phyloP scores from a whole-genome alignment of 2,888 invertebrate genomes.

The Unio delphinus region DNA sequence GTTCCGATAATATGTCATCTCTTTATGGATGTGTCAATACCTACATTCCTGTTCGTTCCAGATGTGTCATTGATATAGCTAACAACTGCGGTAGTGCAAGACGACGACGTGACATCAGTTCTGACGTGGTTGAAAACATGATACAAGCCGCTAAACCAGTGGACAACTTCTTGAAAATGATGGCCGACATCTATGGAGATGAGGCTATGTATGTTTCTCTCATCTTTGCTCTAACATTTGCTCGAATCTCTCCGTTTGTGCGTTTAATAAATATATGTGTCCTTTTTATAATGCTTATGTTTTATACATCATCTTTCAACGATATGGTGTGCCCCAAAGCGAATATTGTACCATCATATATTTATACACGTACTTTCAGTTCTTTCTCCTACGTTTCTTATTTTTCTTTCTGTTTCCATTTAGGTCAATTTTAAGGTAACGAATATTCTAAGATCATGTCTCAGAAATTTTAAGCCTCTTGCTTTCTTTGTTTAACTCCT shows the following conservation, averaged over 20 bases:
- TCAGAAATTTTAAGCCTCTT: no score
- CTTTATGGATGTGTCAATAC: neutral
- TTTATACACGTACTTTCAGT: no score
- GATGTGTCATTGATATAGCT: slow-evolving; percentile 14
- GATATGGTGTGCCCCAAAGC: no score
- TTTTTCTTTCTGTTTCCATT: no score
- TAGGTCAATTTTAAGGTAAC: no score
- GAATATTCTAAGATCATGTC: no score
- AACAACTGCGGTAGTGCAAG: slow-evolving; percentile 15
- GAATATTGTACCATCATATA: no score
- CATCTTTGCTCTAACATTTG: neutral
- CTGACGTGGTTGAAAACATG: slow-evolving; percentile 24
- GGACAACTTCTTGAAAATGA: slow-evolving; percentile 25
- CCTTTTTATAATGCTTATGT: no score
- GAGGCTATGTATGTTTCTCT: slow-evolving; percentile 22
- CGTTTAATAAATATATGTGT: neutral
- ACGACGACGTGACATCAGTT: slow-evolving; percentile 17
- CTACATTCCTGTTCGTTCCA: slow-evolving; percentile 1
- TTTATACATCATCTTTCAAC: no score
- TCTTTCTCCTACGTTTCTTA: no score
- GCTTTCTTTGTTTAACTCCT: no score
- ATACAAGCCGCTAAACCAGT: slow-evolving; percentile 18
- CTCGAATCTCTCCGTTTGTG: neutral
- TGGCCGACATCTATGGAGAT: slow-evolving; percentile 27
- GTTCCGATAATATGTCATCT: no score